Conservation (phyloP, 2,888 invertebrate species). For the Caenorhabditis uteleia region DNA sequence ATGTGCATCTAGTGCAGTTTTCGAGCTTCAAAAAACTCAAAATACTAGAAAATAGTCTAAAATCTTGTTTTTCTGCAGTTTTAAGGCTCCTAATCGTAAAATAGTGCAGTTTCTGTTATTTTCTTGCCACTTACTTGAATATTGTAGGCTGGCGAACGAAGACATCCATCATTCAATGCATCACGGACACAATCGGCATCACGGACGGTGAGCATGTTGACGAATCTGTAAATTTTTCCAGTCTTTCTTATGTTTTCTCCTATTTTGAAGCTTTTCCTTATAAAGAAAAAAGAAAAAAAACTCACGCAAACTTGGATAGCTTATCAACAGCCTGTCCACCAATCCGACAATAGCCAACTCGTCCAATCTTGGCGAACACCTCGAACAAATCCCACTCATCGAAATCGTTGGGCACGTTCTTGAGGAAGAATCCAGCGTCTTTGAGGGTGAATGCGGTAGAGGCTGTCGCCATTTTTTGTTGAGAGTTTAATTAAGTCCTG, state of each 20-base stretch:
- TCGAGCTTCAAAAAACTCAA: too few species aligned
- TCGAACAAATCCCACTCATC: slow-evolving; percentile 35
- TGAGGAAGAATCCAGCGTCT: slow-evolving; percentile 32
- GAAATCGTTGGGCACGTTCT: slow-evolving; percentile 29
- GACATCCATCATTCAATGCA: slow-evolving; percentile 10
- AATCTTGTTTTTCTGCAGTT: too few species aligned
- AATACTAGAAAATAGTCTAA: too few species aligned
- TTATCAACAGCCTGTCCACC: slow-evolving; percentile 12
- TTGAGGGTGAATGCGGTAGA: slow-evolving; percentile 23
- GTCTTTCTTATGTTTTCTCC: neutral
- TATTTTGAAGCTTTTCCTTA: neutral
- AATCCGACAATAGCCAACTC: slow-evolving; percentile 30
- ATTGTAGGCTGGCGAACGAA: neutral
- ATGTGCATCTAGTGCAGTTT: too few species aligned
- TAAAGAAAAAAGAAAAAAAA: too few species aligned
- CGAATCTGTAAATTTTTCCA: slow-evolving; percentile 9
- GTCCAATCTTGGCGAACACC: slow-evolving; percentile 18
- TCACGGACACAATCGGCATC: slow-evolving; percentile 26
- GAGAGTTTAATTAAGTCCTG: too few species aligned
- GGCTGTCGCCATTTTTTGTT: slow-evolving; percentile 28
- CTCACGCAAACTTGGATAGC: slow-evolving; percentile 16
- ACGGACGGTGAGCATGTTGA: slow-evolving; percentile 23
- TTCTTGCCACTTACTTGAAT: slow-evolving; percentile 17
- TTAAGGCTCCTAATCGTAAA: too few species aligned
- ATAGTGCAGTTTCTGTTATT: slow-evolving; percentile 1